Evolutionary conservation across 23 tunicate genomes (phyloP).

Genomic region (Corella eumyota): DNA sequence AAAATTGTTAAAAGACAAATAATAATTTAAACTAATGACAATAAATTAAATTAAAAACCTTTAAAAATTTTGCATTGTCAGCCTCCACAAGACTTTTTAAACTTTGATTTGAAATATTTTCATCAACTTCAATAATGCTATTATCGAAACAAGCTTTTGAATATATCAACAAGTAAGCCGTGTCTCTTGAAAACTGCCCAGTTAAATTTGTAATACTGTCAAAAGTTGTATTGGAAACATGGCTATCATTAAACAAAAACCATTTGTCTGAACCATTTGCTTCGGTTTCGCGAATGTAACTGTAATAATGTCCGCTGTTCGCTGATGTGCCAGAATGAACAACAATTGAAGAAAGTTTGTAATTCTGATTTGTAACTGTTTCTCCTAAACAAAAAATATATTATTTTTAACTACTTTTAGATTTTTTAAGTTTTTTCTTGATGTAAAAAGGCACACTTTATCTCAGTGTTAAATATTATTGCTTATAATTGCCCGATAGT

Average conservation of each 20-base stretch:
- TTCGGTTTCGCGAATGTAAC: slow-evolving; percentile 8
- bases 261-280: slow-evolving; percentile 5
- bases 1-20: too few relatives aligned
- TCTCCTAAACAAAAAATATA: too few relatives aligned
- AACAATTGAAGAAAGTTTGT: slow-evolving; percentile 23
- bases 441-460: too few relatives aligned
- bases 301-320: slow-evolving; percentile 53
- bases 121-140: too few relatives aligned
- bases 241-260: slow-evolving; percentile 56
- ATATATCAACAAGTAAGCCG: slow-evolving; percentile 40
- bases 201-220: slow-evolving; percentile 15
- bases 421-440: too few relatives aligned
- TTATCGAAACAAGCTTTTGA: too few relatives aligned
- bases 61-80: slow-evolving; percentile 13
- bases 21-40: not conserved
- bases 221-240: slow-evolving; percentile 33
- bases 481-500: too few relatives aligned
- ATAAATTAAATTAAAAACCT: not conserved
- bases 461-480: too few relatives aligned
- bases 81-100: too few relatives aligned
- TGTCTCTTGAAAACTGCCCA: slow-evolving; percentile 24
- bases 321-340: slow-evolving; percentile 55
- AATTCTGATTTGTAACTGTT: too few relatives aligned
- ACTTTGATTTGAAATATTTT: too few relatives aligned
- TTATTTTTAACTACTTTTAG: too few relatives aligned